A percentile compares a stretch with the other conserved stretches of the same genome.
These are phyloP conservation scores for Chymomyza costata DNA, from an alignment of 1,140 invertebrate species.

Conservation along the genomic window DNA sequence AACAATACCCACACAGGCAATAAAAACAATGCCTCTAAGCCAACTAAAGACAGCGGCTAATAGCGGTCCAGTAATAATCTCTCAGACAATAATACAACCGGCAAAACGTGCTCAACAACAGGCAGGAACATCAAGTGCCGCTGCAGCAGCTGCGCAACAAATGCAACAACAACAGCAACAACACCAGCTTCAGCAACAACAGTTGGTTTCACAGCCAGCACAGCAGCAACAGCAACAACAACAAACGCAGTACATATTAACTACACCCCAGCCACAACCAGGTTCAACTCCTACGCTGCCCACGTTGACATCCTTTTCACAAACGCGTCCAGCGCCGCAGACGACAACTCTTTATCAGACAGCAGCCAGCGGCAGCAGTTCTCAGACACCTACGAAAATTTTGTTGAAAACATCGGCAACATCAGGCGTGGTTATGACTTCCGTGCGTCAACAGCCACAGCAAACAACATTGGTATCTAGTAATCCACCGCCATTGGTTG, in stretches of 20 bases:
- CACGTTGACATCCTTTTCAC: constrained; percentile 63
- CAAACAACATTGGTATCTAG: constrained; percentile 52
- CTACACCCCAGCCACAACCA: constrained; percentile 52
- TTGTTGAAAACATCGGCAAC: constrained; percentile 62
- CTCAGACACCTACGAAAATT: constrained; percentile 64
- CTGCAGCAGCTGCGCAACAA: constrained; percentile 14
- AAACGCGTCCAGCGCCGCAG: constrained; percentile 53
- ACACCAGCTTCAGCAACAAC: constrained; percentile 60
- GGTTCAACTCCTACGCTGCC: constrained; percentile 47
- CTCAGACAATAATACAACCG: constrained; percentile 71
- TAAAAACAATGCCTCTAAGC: constrained; percentile 70
- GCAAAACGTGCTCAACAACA: constrained; percentile 65
- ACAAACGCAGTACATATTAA: constrained; percentile 28
- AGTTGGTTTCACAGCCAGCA: constrained; percentile 24
- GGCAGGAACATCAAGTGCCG: constrained; percentile 17
- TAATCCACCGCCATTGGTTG: constrained; percentile 63
- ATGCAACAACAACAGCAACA: constrained; percentile 48
- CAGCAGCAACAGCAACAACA: constrained; percentile 41
- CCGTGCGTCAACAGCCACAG: constrained; percentile 49
- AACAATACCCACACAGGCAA: constrained; percentile 62
- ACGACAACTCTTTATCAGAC: constrained; percentile 63
- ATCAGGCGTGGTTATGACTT: constrained; percentile 65
- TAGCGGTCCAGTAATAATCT: constrained; percentile 69
- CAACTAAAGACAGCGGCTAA: constrained; percentile 66
- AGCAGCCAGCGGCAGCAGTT: constrained; percentile 31